Evolutionary conservation across 2,113 vertebrate genomes (phyloP).

Genomic region (Mormyrus iriodes): DNA sequence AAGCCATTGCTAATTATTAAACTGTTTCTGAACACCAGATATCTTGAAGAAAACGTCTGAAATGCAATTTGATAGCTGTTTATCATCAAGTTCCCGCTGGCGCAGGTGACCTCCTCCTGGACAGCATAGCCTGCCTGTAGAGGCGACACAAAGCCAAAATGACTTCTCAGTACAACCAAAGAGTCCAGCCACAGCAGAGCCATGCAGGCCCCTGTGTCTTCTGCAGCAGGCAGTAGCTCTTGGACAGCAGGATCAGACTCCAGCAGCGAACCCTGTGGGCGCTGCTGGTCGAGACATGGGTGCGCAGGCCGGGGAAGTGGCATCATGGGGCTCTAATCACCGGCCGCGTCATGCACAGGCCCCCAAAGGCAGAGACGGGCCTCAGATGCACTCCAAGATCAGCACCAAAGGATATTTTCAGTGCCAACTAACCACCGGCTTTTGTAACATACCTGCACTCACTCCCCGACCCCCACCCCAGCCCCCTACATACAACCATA

Average conservation of each 20-base stretch:
- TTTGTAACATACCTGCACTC: not conserved
- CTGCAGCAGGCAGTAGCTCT: not conserved
- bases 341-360: conserved; percentile 47
- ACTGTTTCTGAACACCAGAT: not conserved
- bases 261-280: conserved; percentile 39
- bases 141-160: not conserved
- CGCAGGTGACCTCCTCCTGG: not conserved
- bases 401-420: conserved; percentile 56
- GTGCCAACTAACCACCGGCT: conserved; percentile 55
- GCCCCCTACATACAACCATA: not conserved
- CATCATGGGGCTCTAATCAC: conserved; percentile 61
- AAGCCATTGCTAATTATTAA: not conserved
- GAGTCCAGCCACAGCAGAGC: not conserved
- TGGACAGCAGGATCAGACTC: conserved; percentile 62
- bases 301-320: conserved; percentile 53
- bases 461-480: not conserved
- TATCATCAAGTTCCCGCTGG: not conserved
- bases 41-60: not conserved
- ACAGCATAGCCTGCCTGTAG: not conserved
- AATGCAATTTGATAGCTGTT: not conserved
- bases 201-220: not conserved
- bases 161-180: not conserved
- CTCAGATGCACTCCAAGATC: conserved; percentile 75
- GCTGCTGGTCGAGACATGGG: conserved; percentile 58
- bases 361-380: conserved; percentile 44